Percentiles rank a stretch among this genome's conserved stretches.
Evolutionary conservation across 1,140 invertebrate species (phyloP).

Genomic region (Pseudomyrmex dendroicus): DNA sequence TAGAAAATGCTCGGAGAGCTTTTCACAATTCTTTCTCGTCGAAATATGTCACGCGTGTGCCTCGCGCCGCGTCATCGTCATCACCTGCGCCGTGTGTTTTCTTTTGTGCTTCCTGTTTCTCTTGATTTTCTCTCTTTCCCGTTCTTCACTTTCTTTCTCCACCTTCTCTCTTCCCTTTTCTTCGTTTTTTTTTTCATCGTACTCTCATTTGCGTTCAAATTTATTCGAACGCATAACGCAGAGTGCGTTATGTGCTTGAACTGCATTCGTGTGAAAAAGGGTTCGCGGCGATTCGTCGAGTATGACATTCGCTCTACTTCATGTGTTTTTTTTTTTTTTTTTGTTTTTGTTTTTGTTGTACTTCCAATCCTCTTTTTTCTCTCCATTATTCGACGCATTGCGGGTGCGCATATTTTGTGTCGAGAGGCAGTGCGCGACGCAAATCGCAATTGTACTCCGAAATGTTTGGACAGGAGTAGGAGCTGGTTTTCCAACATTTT

Average conservation of each 20-base stretch:
- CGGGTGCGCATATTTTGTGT: slow-evolving; percentile 68
- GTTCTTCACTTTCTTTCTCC: background rate
- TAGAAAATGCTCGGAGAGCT: slow-evolving; percentile 19
- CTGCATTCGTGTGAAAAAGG: slow-evolving; percentile 69
- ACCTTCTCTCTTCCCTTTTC: background rate
- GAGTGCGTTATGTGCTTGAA: slow-evolving; percentile 65
- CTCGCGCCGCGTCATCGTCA: slow-evolving; percentile 17
- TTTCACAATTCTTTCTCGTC: slow-evolving; percentile 58
- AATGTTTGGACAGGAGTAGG: slow-evolving; percentile 22
- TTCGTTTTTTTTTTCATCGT: slow-evolving; percentile 51
- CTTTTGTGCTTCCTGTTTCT: background rate
- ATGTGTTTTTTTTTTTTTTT: slow-evolving; percentile 45
- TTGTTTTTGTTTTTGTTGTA: slow-evolving; percentile 16
- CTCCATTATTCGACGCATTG: slow-evolving; percentile 74
- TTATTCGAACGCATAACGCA: slow-evolving; percentile 75
- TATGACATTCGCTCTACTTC: slow-evolving; percentile 73
- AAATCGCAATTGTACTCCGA: slow-evolving; percentile 51
- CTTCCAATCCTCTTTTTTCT: too few species aligned
- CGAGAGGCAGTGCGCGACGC: slow-evolving; percentile 47
- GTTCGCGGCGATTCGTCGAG: slow-evolving; percentile 63
- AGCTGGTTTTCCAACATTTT: slow-evolving; percentile 45
- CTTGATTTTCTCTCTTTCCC: background rate
- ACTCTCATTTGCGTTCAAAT: slow-evolving; percentile 73
- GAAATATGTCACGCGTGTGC: slow-evolving; percentile 12
- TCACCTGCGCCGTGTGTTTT: background rate